Evolutionary conservation across 2,888 invertebrate species (phyloP).

Genomic region (Xanthia icteritia): DNA sequence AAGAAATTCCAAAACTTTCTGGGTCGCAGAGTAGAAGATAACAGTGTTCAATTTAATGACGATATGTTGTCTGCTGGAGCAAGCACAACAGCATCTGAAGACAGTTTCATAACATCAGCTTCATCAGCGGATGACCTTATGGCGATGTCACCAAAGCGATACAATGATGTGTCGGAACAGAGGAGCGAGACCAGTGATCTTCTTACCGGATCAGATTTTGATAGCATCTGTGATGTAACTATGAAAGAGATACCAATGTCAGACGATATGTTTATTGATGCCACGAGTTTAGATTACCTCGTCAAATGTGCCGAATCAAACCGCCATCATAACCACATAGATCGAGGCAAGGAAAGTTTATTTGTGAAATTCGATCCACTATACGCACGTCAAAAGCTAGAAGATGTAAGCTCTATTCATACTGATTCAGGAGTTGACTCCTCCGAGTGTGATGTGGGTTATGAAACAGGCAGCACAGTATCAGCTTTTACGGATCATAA

Average conservation of each 20-base stretch:
- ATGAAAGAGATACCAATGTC: conserved; percentile 82
- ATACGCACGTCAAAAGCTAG: conserved; percentile 78
- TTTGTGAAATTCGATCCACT: conserved; percentile 92
- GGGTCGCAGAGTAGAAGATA: conserved; percentile 67
- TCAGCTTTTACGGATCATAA: conserved; percentile 79
- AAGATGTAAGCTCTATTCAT: conserved; percentile 66
- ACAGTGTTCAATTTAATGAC: conserved; percentile 60
- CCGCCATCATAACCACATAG: conserved; percentile 77
- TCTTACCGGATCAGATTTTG: conserved; percentile 83
- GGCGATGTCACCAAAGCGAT: conserved; percentile 81
- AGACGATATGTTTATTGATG: conserved; percentile 89
- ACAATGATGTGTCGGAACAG: conserved; percentile 69
- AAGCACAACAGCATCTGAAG: conserved; percentile 77
- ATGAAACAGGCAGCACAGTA: conserved; percentile 85
- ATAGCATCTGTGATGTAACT: conserved; percentile 85
- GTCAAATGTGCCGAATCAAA: conserved; percentile 86
- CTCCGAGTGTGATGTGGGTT: conserved; percentile 83
- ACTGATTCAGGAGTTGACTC: conserved; percentile 75
- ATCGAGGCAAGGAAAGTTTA: conserved; percentile 91
- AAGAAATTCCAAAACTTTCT: conserved; percentile 77
- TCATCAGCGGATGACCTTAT: conserved; percentile 84
- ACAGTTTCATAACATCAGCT: conserved; percentile 81
- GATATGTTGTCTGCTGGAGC: conserved; percentile 78
- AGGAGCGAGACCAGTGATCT: conserved; percentile 80
- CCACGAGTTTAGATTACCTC: conserved; percentile 90